Base-by-base conservation (phyloP, 2,113 vertebrate species). In the Kryptolebias marmoratus region DNA sequence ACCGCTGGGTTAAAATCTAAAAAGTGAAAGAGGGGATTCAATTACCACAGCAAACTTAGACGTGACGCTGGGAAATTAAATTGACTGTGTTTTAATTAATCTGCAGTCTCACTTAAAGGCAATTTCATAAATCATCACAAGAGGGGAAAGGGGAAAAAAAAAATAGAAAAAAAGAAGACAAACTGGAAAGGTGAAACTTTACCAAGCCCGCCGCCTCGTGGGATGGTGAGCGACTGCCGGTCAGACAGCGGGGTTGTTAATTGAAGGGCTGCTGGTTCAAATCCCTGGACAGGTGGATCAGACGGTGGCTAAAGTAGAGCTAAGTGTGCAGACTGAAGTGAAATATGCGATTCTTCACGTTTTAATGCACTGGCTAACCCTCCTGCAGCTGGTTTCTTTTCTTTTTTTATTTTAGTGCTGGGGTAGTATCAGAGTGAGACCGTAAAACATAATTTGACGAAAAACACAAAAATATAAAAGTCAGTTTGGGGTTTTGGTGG, bases 21-120 rank as follows among this genome's bases (percentile, higher is more conserved):
- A 74, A 89, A 87, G 75, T 72, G 56, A 68, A 81, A 79, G 56
- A 9, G 68, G 81, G 81, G 89, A 88, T 94, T 94, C 90, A 91
- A 93, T 92, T 93, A 92, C 88, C 83, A 82, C 74, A 74, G 72
- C 1, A 71, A 90, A 87, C 90, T 91, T 86, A 89, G 92, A 90
- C 87, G 84, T 84, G 88, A 91, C 56, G 77, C 36, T 54, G 64
- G 90, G 77, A 91, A 94, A 93, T 93, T 89, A 89, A 91, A 93
- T 90, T 81, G 82, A 91, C 88, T 90, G 86, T 68, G 77, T 91
- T 94, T 94, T 93, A 93, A 94, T 94, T 93, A 94, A 94, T 94
- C 86, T 88, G 80, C 88, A 86, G 82, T 88, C 89, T 93, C 93
- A 93, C 90, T 93, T 93, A 88, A 93, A 93, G 88, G 87, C 89